These are phyloP conservation scores for Leptonema lineaticorne DNA, from an alignment of 1,140 invertebrate species.

Conservation along the genomic window DNA sequence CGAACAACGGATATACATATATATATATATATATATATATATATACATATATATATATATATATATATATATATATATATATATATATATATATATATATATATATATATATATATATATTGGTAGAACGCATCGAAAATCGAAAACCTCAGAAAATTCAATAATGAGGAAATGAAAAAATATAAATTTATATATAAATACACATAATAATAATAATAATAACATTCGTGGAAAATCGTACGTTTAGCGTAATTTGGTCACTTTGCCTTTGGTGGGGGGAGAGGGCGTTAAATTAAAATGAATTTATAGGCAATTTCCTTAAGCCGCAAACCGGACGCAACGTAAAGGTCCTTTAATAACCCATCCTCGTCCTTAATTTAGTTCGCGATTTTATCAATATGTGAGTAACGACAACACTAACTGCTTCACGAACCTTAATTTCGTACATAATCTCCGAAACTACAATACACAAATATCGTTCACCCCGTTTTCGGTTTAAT, in stretches of 20 bases:
- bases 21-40: neutral
- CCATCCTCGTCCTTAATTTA: neutral
- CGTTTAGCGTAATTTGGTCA: neutral
- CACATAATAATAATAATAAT: too few relatives aligned
- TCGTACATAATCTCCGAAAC: too few relatives aligned
- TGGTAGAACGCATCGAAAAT: neutral
- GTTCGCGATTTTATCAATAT: slow-evolving; percentile 8
- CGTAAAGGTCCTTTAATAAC: neutral
- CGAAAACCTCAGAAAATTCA: neutral
- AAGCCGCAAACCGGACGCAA: slow-evolving; percentile 16
- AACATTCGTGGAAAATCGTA: neutral
- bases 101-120: neutral
- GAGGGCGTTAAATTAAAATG: slow-evolving; percentile 31
- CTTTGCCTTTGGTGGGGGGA: neutral
- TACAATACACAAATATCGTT: too few relatives aligned
- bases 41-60: neutral
- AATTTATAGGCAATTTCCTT: slow-evolving; percentile 40
- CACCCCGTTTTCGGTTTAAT: too few relatives aligned
- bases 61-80: neutral
- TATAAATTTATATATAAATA: too few relatives aligned
- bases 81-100: neutral
- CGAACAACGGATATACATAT: neutral
- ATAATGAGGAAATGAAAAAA: too few relatives aligned
- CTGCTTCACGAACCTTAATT: neutral
- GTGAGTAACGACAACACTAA: neutral